Evolutionary conservation across 2,797 vertebrate species (phyloP).

Genomic region (Gadopsis bispinosus): DNA sequence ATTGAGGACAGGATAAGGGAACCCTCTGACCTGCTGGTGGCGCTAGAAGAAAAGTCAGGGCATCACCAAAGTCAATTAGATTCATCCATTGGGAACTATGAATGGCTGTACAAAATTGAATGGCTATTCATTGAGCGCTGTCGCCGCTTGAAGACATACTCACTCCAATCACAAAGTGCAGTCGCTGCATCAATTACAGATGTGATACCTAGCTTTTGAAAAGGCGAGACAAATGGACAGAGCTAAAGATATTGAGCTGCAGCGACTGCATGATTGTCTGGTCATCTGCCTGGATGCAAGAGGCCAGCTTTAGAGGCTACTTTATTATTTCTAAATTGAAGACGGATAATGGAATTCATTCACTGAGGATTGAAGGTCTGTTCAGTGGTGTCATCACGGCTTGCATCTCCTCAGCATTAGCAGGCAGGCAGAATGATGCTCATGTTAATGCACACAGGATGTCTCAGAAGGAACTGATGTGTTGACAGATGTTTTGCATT

Average conservation of each 20-base stretch:
- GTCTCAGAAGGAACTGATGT: conserved; percentile 45
- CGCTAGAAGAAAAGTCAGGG: not conserved
- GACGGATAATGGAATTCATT: conserved; percentile 48
- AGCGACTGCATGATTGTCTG: not conserved
- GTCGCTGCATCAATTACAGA: not conserved
- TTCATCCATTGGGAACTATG: not conserved
- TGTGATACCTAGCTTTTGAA: not conserved
- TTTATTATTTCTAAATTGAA: conserved; percentile 40
- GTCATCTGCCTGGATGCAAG: conserved; percentile 15
- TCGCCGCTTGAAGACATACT: not conserved
- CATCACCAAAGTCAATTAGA: not conserved
- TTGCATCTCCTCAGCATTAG: conserved; percentile 38
- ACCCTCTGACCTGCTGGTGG: not conserved
- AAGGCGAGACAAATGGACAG: conserved; percentile 4
- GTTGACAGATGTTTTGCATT: conserved; percentile 50
- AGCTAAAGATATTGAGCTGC: conserved; percentile 6
- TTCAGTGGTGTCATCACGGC: conserved; percentile 45
- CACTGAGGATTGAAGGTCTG: conserved; percentile 38
- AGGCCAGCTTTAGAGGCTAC: conserved; percentile 14
- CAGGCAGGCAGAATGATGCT: conserved; percentile 59
- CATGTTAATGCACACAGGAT: conserved; percentile 66
- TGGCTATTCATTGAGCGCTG: not conserved
- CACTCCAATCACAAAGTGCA: not conserved
- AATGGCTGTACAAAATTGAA: not conserved
- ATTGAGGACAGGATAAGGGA: too few species aligned